Conservation (phyloP, 2,797 vertebrate species). For the Xenops minutus region DNA sequence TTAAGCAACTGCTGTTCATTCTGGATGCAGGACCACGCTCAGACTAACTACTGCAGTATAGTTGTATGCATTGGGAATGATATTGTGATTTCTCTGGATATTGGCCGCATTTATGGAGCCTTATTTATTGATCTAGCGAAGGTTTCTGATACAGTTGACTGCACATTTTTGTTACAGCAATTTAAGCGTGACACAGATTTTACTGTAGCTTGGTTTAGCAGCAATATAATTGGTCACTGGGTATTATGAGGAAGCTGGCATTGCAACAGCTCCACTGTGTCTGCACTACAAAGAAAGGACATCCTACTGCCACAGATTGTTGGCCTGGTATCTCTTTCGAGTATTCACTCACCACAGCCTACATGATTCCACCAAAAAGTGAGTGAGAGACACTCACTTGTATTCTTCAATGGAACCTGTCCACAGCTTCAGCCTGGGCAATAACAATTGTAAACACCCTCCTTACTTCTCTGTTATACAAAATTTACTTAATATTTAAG, state of each 20-base stretch:
- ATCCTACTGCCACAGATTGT: fast-evolving
- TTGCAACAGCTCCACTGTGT: background rate
- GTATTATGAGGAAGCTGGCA: background rate
- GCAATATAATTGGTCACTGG: slow-evolving; percentile 40
- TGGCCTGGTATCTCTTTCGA: background rate
- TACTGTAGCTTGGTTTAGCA: slow-evolving; percentile 51
- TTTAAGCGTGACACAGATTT: slow-evolving; percentile 39
- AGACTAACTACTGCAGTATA: background rate
- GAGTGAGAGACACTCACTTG: background rate
- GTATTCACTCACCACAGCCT: background rate
- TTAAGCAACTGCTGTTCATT: slow-evolving; percentile 8
- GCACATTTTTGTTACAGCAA: slow-evolving; percentile 44
- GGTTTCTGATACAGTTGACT: slow-evolving; percentile 36
- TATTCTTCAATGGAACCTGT: background rate
- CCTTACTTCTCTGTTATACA: background rate
- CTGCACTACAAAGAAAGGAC: background rate
- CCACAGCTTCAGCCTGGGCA: background rate
- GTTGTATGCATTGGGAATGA: slow-evolving; percentile 25
- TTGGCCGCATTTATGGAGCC: slow-evolving; percentile 25
- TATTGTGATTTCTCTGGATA: slow-evolving; percentile 5
- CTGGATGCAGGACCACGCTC: background rate
- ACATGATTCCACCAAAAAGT: background rate
- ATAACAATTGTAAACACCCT: background rate
- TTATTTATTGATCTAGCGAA: slow-evolving; percentile 46
- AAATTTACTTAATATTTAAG: background rate